Conservation (phyloP, 2,888 invertebrate species). For the Allolobophora icterica region DNA sequence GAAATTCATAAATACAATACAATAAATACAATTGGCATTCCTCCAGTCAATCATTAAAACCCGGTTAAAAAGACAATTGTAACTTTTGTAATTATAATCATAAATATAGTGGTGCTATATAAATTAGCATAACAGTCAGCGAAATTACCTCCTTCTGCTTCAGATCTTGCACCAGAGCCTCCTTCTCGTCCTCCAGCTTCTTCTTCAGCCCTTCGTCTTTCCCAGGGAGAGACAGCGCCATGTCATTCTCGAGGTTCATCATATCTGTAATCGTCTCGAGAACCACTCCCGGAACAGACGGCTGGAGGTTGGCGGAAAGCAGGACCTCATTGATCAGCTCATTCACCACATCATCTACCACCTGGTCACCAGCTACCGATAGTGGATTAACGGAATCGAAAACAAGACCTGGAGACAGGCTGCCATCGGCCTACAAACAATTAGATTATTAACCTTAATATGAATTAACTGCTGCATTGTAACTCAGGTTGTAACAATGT, state of each 20-base stretch:
- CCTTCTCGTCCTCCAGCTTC: neutral
- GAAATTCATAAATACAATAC: too few relatives aligned
- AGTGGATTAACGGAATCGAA: neutral
- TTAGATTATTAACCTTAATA: neutral
- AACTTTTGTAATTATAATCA: neutral
- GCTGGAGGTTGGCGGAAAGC: constrained; percentile 57
- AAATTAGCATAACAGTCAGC: neutral
- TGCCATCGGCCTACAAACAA: neutral
- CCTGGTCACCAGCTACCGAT: neutral
- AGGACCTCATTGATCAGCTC: constrained; percentile 63
- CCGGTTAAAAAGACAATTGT: too few relatives aligned
- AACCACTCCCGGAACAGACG: constrained; percentile 62
- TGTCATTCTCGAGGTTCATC: constrained; percentile 43
- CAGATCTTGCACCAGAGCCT: neutral
- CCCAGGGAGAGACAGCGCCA: neutral
- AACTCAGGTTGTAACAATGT: constrained; percentile 13
- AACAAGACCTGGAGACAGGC: neutral
- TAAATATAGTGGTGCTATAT: neutral
- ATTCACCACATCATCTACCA: constrained; percentile 53
- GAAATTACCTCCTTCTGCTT: neutral
- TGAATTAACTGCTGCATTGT: neutral
- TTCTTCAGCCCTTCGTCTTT: neutral
- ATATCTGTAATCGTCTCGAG: constrained; percentile 60
- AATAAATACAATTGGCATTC: too few relatives aligned
- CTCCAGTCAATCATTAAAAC: too few relatives aligned